phyloP scores from a whole-genome alignment of 2,797 vertebrate genomes.

The Xiphophorus birchmanni region DNA sequence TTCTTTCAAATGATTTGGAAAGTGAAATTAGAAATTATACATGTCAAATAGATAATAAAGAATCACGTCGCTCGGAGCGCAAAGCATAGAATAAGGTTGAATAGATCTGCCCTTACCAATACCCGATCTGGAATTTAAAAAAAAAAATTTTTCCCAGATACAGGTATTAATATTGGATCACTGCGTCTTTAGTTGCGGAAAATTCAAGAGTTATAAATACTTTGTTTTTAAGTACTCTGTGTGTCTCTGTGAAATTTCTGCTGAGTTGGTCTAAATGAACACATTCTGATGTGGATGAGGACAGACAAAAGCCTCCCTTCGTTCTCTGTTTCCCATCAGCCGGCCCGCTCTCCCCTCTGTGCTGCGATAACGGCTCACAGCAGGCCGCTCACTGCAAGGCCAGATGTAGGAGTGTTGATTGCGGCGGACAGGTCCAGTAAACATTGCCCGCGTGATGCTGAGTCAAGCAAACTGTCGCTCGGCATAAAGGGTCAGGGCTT shows the following conservation, averaged over 20 bases:
- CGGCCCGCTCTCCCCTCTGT: not conserved
- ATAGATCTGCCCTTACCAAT: too few relatives aligned
- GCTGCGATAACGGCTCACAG: slow-evolving; percentile 49
- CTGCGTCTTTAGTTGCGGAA: too few relatives aligned
- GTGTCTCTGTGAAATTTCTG: slow-evolving; percentile 23
- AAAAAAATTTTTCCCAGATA: too few relatives aligned
- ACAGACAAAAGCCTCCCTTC: slow-evolving; percentile 37
- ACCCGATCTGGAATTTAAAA: too few relatives aligned
- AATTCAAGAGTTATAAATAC: not conserved
- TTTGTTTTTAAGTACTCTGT: not conserved
- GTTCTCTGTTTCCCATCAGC: not conserved
- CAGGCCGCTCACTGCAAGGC: slow-evolving; percentile 45
- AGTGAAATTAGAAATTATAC: too few relatives aligned
- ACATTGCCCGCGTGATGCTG: slow-evolving; percentile 67
- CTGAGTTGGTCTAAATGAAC: slow-evolving; percentile 16
- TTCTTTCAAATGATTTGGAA: too few relatives aligned
- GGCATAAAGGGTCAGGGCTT: slow-evolving; percentile 64
- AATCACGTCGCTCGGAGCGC: too few relatives aligned
- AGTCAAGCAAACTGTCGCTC: slow-evolving; percentile 74
- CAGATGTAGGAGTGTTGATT: slow-evolving; percentile 66
- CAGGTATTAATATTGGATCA: not conserved
- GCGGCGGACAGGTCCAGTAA: slow-evolving; percentile 74
- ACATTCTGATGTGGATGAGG: slow-evolving; percentile 44
- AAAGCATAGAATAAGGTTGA: too few relatives aligned
- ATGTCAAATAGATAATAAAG: too few relatives aligned